Evolutionary conservation across 2,113 vertebrate species (phyloP).

Genomic region (Osmerus mordax): DNA sequence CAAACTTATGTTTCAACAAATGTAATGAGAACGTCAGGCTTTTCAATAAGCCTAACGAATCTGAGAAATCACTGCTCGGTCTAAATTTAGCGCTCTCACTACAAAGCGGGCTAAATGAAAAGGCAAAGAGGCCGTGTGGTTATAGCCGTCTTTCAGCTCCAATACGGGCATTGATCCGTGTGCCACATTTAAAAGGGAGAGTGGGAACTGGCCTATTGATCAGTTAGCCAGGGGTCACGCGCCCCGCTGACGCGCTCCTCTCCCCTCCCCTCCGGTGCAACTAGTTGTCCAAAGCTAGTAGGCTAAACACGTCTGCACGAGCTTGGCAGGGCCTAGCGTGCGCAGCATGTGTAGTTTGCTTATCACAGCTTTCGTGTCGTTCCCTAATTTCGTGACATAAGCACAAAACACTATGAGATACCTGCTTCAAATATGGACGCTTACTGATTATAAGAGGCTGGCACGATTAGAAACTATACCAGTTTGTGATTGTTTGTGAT

Average conservation of each 20-base stretch:
- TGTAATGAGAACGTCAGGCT: too few relatives aligned
- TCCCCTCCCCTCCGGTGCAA: slow-evolving; percentile 31
- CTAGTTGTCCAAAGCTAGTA: slow-evolving; percentile 42
- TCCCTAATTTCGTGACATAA: not conserved
- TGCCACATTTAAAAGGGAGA: slow-evolving; percentile 71
- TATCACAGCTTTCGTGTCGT: not conserved
- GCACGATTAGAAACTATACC: too few relatives aligned
- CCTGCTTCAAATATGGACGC: not conserved
- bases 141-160: slow-evolving; percentile 67
- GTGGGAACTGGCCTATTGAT: slow-evolving; percentile 72
- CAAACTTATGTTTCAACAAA: too few relatives aligned
- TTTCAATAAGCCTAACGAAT: too few relatives aligned
- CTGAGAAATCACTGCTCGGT: slow-evolving; percentile 13
- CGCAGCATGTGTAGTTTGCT: not conserved
- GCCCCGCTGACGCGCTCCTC: slow-evolving; percentile 25
- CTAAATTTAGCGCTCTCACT: slow-evolving; percentile 57
- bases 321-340: too few relatives aligned
- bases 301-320: slow-evolving; percentile 8
- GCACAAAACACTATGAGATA: too few relatives aligned
- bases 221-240: slow-evolving; percentile 69
- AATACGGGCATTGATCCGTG: slow-evolving; percentile 71
- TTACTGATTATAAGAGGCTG: too few relatives aligned
- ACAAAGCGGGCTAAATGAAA: slow-evolving; percentile 54
- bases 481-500: too few relatives aligned
- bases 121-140: slow-evolving; percentile 57